phyloP scores from a whole-genome alignment of 2,888 invertebrate genomes.

The Drosophila robusta region DNA sequence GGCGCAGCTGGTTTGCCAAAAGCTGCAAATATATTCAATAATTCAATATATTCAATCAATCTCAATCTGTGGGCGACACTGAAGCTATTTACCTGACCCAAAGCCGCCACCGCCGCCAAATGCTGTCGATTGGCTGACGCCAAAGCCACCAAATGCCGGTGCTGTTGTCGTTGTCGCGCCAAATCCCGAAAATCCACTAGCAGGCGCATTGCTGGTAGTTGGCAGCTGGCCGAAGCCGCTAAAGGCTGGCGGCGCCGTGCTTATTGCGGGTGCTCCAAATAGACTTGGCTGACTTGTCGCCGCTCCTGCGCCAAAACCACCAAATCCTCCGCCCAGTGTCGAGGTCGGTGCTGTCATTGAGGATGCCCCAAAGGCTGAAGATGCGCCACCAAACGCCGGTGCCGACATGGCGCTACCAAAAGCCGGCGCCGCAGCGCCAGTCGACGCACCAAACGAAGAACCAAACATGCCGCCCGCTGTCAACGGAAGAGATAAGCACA shows the following conservation, averaged over 20 bases:
- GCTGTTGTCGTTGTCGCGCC: slow-evolving; percentile 83
- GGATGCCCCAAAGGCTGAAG: slow-evolving; percentile 67
- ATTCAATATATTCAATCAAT: slow-evolving; percentile 3
- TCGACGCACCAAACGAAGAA: slow-evolving; percentile 78
- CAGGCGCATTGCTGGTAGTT: slow-evolving; percentile 57
- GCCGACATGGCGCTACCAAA: slow-evolving; percentile 66
- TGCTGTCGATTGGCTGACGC: slow-evolving; percentile 69
- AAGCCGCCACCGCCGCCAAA: slow-evolving; percentile 54
- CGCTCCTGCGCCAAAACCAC: slow-evolving; percentile 84
- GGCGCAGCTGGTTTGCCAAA: slow-evolving; percentile 84
- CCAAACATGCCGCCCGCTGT: slow-evolving; percentile 80
- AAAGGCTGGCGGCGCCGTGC: slow-evolving; percentile 85
- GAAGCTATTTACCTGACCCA: slow-evolving; percentile 51
- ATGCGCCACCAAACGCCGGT: slow-evolving; percentile 64
- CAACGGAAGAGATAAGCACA: slow-evolving; percentile 48
- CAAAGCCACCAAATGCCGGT: slow-evolving; percentile 85
- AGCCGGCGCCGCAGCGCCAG: slow-evolving; percentile 42
- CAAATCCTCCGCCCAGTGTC: slow-evolving; percentile 80
- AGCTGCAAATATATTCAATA: slow-evolving; percentile 48
- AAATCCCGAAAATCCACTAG: slow-evolving; percentile 79
- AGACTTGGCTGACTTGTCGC: slow-evolving; percentile 83
- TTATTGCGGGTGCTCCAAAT: slow-evolving; percentile 77
- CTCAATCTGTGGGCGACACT: neutral
- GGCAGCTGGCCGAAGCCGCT: slow-evolving; percentile 83
- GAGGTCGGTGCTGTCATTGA: slow-evolving; percentile 69